Evolutionary conservation across 2,888 invertebrate species (phyloP), one percentile per base, ranked within the genome.

Genomic region (Stomorhina lunata): DNA sequence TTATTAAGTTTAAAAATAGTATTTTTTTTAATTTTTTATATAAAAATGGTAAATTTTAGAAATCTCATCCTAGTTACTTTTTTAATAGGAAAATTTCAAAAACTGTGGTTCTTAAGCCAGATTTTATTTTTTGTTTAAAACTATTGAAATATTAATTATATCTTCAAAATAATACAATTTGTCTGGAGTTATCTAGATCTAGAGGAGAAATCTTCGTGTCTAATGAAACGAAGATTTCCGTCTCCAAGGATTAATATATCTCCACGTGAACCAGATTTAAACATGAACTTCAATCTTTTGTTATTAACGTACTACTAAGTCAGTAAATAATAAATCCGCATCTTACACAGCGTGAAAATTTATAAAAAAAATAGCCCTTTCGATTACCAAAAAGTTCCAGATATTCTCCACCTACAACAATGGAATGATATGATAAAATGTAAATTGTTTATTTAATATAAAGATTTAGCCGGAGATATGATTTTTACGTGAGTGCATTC

Each of bases 351-450:
- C 71, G 50, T 73, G 53, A 48, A 63, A 15, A 34, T 40, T 40
- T 40, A 37, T 37, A n/a, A 3, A 17, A 43, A 43, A 15, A 43
- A 43, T 43, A 43, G 3, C 43, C 53, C 63, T 53, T 73, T 34
- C 75, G 32, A 53, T 75, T 75, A n/a, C 75, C 27, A 53, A 75
- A 75, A n/a, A 63, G 43, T 75, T 75, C 65, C 9, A 55, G 40
- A 29, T n/a, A 57, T 12, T 65, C 53, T 1, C 22, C 45, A 48
- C 20, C 45, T 48, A 7, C 22, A 20, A 22, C 9, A 5, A 3
- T 15, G 4, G n/a, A 43, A 43, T 6, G 1, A 2, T 7, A 20
- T 48, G 9, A 17, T 15, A 10, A 3, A 15, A 43, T 43, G 6
- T 15, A 15, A 4, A 15, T 1, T 4, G 22, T 40, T 12, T 9